Conservation (phyloP, 1,140 invertebrate genomes). For the Drosophila pectinifera region DNA sequence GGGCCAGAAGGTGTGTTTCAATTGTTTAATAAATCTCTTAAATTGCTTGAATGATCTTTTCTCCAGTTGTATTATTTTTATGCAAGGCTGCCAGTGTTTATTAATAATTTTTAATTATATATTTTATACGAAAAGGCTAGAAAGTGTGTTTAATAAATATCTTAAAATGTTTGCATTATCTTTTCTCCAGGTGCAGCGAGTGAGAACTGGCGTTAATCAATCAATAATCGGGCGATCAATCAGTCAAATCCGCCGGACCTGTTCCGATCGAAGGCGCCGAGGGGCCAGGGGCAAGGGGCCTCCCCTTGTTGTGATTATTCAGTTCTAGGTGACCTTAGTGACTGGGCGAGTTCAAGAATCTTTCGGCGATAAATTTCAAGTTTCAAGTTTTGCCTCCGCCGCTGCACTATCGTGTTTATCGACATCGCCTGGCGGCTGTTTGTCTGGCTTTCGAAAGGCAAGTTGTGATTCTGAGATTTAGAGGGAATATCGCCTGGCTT, state of each 20-base stretch:
- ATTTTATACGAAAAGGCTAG: too few relatives aligned
- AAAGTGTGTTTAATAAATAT: too few relatives aligned
- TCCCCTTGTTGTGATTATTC: too few relatives aligned
- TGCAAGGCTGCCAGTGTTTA: too few relatives aligned
- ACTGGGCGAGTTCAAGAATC: conserved; percentile 45
- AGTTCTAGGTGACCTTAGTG: conserved; percentile 42
- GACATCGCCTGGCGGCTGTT: conserved; percentile 43
- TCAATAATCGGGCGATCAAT: conserved; percentile 45
- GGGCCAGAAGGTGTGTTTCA: too few relatives aligned
- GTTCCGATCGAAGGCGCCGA: background rate
- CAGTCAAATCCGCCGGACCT: conserved; percentile 46
- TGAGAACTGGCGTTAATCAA: conserved; percentile 40
- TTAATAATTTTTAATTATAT: too few relatives aligned
- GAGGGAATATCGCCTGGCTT: background rate
- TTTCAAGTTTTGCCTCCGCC: conserved; percentile 10
- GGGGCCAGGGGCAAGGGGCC: background rate
- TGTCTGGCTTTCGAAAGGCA: conserved; percentile 34
- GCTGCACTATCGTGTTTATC: conserved; percentile 20
- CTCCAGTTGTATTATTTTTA: too few relatives aligned
- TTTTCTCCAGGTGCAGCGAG: conserved; percentile 13
- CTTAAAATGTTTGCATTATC: background rate
- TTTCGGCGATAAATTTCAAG: conserved; percentile 44
- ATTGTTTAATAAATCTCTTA: too few relatives aligned
- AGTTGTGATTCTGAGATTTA: too few relatives aligned
- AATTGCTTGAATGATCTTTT: too few relatives aligned